phyloP scores from a whole-genome alignment of 2,888 invertebrate species.

The Cepaea hortensis region DNA sequence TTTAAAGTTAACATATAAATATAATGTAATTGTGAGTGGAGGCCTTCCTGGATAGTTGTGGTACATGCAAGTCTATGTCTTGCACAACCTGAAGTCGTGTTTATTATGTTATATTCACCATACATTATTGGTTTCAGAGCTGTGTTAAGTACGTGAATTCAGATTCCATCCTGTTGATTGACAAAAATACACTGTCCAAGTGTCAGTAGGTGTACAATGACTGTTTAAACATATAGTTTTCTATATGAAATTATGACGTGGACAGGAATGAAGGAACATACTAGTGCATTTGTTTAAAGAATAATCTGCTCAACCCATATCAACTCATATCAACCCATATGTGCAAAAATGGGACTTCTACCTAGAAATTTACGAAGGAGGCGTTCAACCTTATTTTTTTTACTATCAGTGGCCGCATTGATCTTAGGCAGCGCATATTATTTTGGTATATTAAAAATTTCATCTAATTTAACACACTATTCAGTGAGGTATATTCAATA shows the following conservation, averaged over 20 bases:
- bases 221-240: neutral
- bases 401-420: neutral
- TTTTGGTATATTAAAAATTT: slow-evolving; percentile 11
- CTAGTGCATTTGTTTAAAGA: neutral
- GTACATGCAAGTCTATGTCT: no score
- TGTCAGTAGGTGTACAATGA: neutral
- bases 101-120: no score
- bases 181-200: no score
- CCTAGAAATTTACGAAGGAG: slow-evolving; percentile 21
- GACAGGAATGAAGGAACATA: neutral
- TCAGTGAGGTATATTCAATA: slow-evolving; percentile 36
- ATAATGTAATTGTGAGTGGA: no score
- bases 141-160: neutral
- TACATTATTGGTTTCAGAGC: no score
- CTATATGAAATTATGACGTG: neutral
- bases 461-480: slow-evolving; percentile 14
- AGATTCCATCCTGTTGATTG: no score
- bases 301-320: neutral
- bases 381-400: slow-evolving; percentile 11
- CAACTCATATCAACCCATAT: neutral
- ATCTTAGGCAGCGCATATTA: slow-evolving; percentile 19
- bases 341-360: slow-evolving; percentile 13
- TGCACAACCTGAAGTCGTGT: no score
- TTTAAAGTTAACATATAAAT: no score
- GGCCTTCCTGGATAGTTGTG: no score